Evolutionary conservation across 2,888 invertebrate genomes (phyloP).

Genomic region (Alitta virens): DNA sequence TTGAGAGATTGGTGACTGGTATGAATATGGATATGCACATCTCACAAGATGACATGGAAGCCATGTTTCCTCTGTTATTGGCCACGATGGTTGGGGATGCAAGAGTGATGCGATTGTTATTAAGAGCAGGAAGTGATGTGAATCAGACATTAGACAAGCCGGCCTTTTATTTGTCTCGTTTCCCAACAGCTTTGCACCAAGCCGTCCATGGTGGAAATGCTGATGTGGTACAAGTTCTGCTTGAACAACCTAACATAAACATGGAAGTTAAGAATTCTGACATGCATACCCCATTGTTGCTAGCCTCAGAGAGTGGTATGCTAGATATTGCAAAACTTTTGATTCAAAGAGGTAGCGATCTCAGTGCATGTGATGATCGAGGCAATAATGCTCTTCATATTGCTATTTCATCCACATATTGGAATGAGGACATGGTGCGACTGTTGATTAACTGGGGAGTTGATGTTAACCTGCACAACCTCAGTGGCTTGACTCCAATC

Average conservation of each 20-base stretch:
- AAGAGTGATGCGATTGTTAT: background rate
- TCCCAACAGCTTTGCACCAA: background rate
- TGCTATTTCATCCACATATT: background rate
- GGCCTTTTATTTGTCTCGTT: background rate
- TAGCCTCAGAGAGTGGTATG: background rate
- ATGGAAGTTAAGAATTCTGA: background rate
- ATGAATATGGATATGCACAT: background rate
- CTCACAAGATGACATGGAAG: background rate
- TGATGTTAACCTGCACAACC: background rate
- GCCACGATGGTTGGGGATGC: conserved; percentile 1
- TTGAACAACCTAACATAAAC: background rate
- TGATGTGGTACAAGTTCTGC: background rate
- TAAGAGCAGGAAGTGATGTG: background rate
- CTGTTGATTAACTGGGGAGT: background rate
- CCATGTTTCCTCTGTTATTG: background rate
- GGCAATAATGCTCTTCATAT: background rate
- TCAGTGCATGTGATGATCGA: background rate
- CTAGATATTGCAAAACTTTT: background rate
- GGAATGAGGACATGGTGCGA: background rate
- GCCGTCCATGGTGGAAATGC: background rate
- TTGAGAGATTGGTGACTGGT: background rate
- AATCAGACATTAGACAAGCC: background rate
- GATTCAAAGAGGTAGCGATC: background rate
- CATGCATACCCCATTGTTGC: background rate
- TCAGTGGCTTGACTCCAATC: background rate